Base-by-base conservation (phyloP, 2,797 vertebrate genomes). In the Heliangelus exortis region DNA sequence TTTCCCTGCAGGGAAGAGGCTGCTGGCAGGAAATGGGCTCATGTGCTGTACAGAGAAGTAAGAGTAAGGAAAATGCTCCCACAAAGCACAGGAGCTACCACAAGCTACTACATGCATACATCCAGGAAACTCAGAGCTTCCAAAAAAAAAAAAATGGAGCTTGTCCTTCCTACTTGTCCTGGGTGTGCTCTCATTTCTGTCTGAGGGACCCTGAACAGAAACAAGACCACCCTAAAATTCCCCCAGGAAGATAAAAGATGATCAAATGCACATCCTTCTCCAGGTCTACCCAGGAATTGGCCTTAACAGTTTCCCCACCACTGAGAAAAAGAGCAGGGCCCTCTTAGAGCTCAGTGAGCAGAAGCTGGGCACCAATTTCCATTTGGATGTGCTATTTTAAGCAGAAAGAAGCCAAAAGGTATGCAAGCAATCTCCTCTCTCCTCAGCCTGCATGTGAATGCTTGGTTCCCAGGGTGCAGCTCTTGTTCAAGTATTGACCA, bases 141-240 rank as follows among this genome's bases (percentile, higher is more conserved):
- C 18, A 31, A 33, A 48, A 68, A 84, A 31, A 33, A 48, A 68
- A 84, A 0, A 1, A 75, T 20, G 7, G 5, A 72, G 73, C 39
- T 41, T 41, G 39, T 0, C 0, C 2, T 12, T 39, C 43, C 54
- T 20, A 3, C 0, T 4, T 6, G 5, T 4, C 26, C 66, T 31
- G 62, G 13, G 23, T 7, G 18, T 3, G 34, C 33, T 50, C 45
- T 29, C 31, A 16, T 7, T 57, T 50, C 36, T 19, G 31, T 18
- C 28, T 2, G 20, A 74, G 41, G 29, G 51, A 68, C 16, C 23
- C 66, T 22, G 10, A 54, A 47, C 0, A 48, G 51, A 69, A 81
- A 81, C 10, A 28, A 57, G 31, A 62, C 41, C 28, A 43, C 4
- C 23, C 39, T 65, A 28, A 10, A 18, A 48, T 10, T 36, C 25